Percentiles rank a stretch among this genome's conserved stretches.
phyloP scores from a whole-genome alignment of 2,888 invertebrate genomes.

The Lamellibrachia satsuma region DNA sequence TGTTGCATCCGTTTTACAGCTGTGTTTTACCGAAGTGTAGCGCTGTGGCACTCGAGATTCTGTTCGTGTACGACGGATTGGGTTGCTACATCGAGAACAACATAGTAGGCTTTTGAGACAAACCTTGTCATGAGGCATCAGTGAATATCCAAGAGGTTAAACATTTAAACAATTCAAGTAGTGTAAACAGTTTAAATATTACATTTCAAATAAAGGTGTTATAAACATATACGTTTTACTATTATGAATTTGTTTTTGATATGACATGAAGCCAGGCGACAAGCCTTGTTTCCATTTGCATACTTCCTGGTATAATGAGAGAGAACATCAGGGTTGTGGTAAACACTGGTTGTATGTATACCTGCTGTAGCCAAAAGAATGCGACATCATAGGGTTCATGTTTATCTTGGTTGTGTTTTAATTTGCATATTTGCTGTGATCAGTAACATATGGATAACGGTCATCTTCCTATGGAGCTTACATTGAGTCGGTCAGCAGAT shows the following conservation, averaged over 20 bases:
- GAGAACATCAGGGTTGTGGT: background rate
- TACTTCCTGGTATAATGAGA: background rate
- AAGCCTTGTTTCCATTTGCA: background rate
- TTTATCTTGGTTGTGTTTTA: background rate
- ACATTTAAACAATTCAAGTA: background rate
- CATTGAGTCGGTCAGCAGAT: too few species aligned
- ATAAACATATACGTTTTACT: background rate
- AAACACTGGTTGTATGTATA: background rate
- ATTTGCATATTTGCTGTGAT: background rate
- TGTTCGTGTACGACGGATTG: background rate
- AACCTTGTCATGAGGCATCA: background rate
- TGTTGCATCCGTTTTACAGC: too few species aligned
- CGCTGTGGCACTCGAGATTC: background rate
- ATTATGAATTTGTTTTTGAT: background rate
- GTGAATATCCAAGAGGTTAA: background rate
- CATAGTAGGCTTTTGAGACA: background rate
- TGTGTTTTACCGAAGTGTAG: conserved; percentile 68
- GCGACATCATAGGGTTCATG: too few species aligned
- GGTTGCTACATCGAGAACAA: background rate
- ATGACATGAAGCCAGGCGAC: background rate
- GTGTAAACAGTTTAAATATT: background rate
- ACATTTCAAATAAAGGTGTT: background rate
- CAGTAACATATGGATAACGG: background rate
- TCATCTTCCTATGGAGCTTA: background rate
- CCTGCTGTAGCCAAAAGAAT: background rate